These are phyloP conservation scores for Orthonevra nobilis DNA, from an alignment of 2,888 invertebrate genomes.

Conservation along the genomic window DNA sequence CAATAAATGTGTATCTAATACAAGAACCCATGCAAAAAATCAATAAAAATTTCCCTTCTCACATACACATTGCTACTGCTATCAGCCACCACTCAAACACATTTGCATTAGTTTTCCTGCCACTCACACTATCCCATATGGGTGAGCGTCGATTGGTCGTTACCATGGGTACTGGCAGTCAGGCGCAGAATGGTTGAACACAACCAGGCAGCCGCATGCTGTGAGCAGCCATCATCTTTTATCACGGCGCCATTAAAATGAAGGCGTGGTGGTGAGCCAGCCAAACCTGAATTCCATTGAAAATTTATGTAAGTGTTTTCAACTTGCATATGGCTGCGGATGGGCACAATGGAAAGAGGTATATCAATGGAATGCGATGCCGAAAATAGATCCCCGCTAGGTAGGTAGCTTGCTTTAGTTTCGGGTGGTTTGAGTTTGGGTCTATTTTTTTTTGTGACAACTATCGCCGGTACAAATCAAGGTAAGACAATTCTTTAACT, in stretches of 20 bases:
- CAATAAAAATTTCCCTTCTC: slow-evolving; percentile 58
- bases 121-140: slow-evolving; percentile 41
- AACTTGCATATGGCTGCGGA: slow-evolving; percentile 48
- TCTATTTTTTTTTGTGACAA: slow-evolving; percentile 3
- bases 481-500: slow-evolving; percentile 44
- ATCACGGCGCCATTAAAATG: slow-evolving; percentile 66
- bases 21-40: slow-evolving; percentile 38
- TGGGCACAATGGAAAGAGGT: slow-evolving; percentile 16
- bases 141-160: slow-evolving; percentile 40
- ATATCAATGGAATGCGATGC: slow-evolving; percentile 43
- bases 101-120: not conserved
- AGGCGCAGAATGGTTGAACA: slow-evolving; percentile 32
- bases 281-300: slow-evolving; percentile 44
- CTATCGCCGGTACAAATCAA: slow-evolving; percentile 25
- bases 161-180: slow-evolving; percentile 15
- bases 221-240: slow-evolving; percentile 65
- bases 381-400: slow-evolving; percentile 61
- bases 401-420: slow-evolving; percentile 37
- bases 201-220: slow-evolving; percentile 15
- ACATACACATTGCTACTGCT: slow-evolving; percentile 24
- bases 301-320: not conserved
- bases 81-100: slow-evolving; percentile 1
- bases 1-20: slow-evolving; percentile 27
- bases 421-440: slow-evolving; percentile 39
- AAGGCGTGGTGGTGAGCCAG: slow-evolving; percentile 61